These are phyloP conservation scores for Cyrtodaria siliqua DNA, from an alignment of 2,888 invertebrate genomes.

Conservation along the genomic window DNA sequence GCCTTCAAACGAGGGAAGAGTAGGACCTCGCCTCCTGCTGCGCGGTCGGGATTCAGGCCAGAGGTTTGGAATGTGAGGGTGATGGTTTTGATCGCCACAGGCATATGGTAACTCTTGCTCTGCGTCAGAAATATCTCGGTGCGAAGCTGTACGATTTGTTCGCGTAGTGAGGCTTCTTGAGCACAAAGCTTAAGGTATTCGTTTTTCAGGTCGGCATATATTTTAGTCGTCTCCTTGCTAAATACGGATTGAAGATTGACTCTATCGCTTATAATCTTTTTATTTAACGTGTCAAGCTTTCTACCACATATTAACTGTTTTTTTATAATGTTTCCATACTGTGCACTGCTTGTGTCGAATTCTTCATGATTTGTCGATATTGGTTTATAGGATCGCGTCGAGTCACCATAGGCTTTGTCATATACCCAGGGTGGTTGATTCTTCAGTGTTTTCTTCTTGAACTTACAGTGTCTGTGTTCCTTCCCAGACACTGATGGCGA, in stretches of 20 bases:
- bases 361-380: background rate
- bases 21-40: slow-evolving; percentile 7
- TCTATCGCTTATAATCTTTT: slow-evolving; percentile 38
- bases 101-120: slow-evolving; percentile 58
- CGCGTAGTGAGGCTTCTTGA: slow-evolving; percentile 60
- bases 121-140: slow-evolving; percentile 68
- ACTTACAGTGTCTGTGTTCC: too few species aligned
- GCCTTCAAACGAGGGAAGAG: slow-evolving; percentile 44
- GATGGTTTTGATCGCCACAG: slow-evolving; percentile 57
- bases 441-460: background rate
- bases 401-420: background rate
- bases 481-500: background rate
- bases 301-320: slow-evolving; percentile 48
- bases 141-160: slow-evolving; percentile 64
- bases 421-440: background rate
- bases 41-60: background rate
- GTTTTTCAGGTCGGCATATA: slow-evolving; percentile 55
- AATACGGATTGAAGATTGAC: slow-evolving; percentile 33
- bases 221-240: slow-evolving; percentile 40
- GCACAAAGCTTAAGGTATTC: slow-evolving; percentile 63
- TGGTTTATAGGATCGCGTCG: background rate
- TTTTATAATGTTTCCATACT: slow-evolving; percentile 47
- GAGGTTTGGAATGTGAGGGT: slow-evolving; percentile 25
- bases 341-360: slow-evolving; percentile 27
- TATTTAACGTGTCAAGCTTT: slow-evolving; percentile 47